A percentile compares a stretch with the other conserved stretches of the same genome.
These are phyloP conservation scores for Notodonta dromedarius DNA, from an alignment of 2,888 invertebrate species.

Conservation along the genomic window DNA sequence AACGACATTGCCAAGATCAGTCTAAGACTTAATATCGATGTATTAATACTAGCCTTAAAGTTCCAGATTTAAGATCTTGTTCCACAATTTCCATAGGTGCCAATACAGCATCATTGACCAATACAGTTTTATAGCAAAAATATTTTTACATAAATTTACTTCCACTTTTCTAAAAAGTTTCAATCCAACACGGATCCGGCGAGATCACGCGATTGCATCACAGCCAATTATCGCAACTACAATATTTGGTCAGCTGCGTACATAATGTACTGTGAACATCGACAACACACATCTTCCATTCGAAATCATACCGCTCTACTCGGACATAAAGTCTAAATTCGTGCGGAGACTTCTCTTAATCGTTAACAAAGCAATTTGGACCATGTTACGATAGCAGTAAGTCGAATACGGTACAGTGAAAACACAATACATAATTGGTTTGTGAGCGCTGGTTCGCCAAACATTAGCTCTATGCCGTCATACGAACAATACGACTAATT, in stretches of 20 bases:
- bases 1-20: too few relatives aligned
- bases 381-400: slow-evolving; percentile 46
- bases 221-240: slow-evolving; percentile 81
- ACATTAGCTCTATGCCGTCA: slow-evolving; percentile 68
- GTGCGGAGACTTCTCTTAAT: slow-evolving; percentile 9
- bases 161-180: slow-evolving; percentile 33
- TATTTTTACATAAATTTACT: slow-evolving; percentile 12
- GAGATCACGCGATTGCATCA: slow-evolving; percentile 81
- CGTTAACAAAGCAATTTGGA: slow-evolving; percentile 46
- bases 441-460: slow-evolving; percentile 62
- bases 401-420: slow-evolving; percentile 37
- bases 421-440: slow-evolving; percentile 40
- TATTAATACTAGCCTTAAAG: too few relatives aligned
- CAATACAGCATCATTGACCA: too few relatives aligned
- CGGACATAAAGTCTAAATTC: slow-evolving; percentile 30
- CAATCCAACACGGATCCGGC: slow-evolving; percentile 44
- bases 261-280: slow-evolving; percentile 56
- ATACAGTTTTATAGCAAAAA: background rate
- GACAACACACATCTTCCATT: slow-evolving; percentile 27
- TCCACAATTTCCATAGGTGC: too few relatives aligned
- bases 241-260: slow-evolving; percentile 83
- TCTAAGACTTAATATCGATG: too few relatives aligned
- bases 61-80: too few relatives aligned
- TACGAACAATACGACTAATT: slow-evolving; percentile 66
- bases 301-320: slow-evolving; percentile 29